These are phyloP conservation scores for Heliconius ismenius DNA, from an alignment of 2,888 invertebrate species.

Conservation along the genomic window DNA sequence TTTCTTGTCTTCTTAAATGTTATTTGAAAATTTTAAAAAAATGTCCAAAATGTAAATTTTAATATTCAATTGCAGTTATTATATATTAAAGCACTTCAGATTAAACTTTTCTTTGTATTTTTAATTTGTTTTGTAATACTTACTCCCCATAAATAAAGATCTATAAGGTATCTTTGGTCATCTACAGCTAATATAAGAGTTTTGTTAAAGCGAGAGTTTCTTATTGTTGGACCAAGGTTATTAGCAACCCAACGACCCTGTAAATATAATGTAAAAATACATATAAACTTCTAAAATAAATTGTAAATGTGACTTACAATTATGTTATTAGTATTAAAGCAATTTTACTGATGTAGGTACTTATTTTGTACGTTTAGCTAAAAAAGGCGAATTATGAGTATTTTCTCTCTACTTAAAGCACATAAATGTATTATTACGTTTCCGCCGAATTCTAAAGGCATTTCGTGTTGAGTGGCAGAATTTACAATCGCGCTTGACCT, in stretches of 20 bases:
- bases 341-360: too few species aligned
- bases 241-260: constrained; percentile 86
- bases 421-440: too few species aligned
- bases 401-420: too few species aligned
- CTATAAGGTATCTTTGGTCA: constrained; percentile 86
- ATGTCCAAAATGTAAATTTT: too few species aligned
- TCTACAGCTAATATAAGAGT: constrained; percentile 88
- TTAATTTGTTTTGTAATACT: constrained; percentile 46
- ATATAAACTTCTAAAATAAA: not conserved
- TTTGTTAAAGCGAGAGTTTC: constrained; percentile 79
- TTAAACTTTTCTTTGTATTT: not conserved
- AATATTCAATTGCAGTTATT: too few species aligned
- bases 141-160: constrained; percentile 85
- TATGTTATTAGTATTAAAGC: not conserved
- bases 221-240: constrained; percentile 88
- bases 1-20: too few species aligned
- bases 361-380: too few species aligned
- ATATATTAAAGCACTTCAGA: not conserved
- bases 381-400: too few species aligned
- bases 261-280: constrained; percentile 50
- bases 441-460: too few species aligned
- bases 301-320: not conserved
- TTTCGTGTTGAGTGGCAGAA: too few species aligned
- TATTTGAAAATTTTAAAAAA: too few species aligned
- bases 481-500: too few species aligned